Percentiles rank a stretch among this genome's conserved stretches.
These are phyloP conservation scores for Cherax quadricarinatus DNA, from an alignment of 1,140 invertebrate species.

Conservation along the genomic window DNA sequence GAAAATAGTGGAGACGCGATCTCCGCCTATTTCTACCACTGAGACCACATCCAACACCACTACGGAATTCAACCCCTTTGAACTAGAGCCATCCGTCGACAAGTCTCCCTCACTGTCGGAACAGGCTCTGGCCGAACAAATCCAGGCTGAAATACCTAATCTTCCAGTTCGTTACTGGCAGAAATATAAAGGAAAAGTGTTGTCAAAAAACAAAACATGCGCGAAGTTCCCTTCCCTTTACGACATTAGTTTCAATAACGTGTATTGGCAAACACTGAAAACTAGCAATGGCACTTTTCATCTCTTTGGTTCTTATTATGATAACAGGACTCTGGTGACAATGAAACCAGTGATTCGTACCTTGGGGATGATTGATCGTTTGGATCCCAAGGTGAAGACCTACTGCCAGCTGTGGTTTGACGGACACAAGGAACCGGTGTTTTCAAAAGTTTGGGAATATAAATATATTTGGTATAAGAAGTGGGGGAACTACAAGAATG, in stretches of 20 bases:
- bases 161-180: conserved; percentile 90
- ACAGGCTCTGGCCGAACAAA: conserved; percentile 85
- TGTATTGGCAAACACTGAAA: conserved; percentile 84
- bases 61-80: conserved; percentile 74
- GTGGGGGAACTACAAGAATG: conserved; percentile 96
- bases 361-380: conserved; percentile 92
- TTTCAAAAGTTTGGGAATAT: conserved; percentile 89
- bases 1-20: conserved; percentile 74
- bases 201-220: conserved; percentile 80
- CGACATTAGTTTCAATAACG: conserved; percentile 88
- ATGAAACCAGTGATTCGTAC: conserved; percentile 89
- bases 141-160: conserved; percentile 86
- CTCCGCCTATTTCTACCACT: conserved; percentile 58
- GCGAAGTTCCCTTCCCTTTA: conserved; percentile 84
- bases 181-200: conserved; percentile 84
- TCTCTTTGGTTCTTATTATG: conserved; percentile 92
- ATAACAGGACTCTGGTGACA: conserved; percentile 85
- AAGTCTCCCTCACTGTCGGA: conserved; percentile 84
- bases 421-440: conserved; percentile 85
- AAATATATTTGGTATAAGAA: conserved; percentile 96
- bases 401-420: conserved; percentile 95
- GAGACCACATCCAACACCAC: conserved; percentile 65
- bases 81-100: conserved; percentile 82
- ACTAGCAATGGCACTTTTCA: conserved; percentile 92
- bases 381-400: conserved; percentile 88